A percentile compares a stretch with the other conserved stretches of the same genome.
Conservation (phyloP, 1,140 invertebrate genomes). For the Pectinophora gossypiella region DNA sequence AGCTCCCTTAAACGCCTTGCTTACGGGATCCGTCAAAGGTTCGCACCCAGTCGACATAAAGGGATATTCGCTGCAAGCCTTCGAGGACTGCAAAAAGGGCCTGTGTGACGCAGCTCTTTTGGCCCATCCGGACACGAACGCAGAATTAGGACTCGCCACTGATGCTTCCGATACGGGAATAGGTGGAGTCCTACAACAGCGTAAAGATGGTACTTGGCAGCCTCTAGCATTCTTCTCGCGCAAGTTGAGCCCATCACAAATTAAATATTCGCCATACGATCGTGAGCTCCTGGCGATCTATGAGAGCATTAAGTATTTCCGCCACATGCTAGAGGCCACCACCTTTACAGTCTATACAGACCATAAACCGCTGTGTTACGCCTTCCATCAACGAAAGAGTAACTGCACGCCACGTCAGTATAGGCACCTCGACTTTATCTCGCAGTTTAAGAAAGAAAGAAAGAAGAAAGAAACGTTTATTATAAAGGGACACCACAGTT, state of each 20-base stretch:
- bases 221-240: conserved; percentile 53
- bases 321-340: conserved; percentile 5
- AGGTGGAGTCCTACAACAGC: conserved; percentile 13
- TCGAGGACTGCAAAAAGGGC: conserved; percentile 1
- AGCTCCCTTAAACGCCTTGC: neutral
- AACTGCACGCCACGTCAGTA: no score
- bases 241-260: conserved; percentile 40
- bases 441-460: no score
- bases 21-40: neutral
- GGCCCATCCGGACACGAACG: neutral
- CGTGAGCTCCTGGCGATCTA: no score
- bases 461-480: no score
- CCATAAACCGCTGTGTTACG: no score
- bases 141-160: neutral
- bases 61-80: neutral
- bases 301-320: neutral
- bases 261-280: conserved; percentile 45
- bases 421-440: no score
- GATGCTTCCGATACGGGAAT: neutral
- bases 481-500: no score
- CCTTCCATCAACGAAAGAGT: no score
- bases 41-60: neutral
- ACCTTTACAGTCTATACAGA: conserved; percentile 29
- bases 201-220: conserved; percentile 12
- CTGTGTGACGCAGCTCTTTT: neutral